phyloP scores from a whole-genome alignment of 2,113 vertebrate genomes.

The Phasianus colchicus region DNA sequence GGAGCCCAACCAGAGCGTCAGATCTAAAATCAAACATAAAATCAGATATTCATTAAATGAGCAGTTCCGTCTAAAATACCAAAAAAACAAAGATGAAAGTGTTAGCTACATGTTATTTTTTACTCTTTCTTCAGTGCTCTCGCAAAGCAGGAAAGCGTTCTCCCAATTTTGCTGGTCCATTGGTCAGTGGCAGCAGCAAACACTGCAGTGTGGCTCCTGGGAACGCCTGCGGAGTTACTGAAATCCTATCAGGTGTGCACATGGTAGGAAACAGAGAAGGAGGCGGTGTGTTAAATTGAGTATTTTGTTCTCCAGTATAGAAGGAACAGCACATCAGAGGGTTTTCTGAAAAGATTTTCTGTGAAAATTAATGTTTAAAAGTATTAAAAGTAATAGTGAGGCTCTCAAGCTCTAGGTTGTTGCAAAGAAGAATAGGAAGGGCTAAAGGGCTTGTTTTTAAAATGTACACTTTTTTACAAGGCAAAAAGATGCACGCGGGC shows the following conservation, averaged over 20 bases:
- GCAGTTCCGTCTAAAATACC: not conserved
- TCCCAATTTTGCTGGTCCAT: not conserved
- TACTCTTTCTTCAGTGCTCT: not conserved
- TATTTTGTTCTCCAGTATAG: not conserved
- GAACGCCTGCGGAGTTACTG: not conserved
- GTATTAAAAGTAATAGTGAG: not conserved
- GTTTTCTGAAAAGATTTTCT: not conserved
- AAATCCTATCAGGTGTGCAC: not conserved
- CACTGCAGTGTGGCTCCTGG: not conserved
- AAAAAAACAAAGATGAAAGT: not conserved
- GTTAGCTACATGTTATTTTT: not conserved
- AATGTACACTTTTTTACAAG: not conserved
- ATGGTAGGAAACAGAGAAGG: not conserved
- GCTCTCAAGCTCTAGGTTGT: not conserved
- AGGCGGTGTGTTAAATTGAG: not conserved
- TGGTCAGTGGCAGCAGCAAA: not conserved
- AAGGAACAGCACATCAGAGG: not conserved
- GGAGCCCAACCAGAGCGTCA: not conserved
- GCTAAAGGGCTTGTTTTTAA: not conserved
- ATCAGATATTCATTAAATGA: not conserved
- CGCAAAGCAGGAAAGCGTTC: not conserved
- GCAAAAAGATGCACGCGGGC: rapidly evolving
- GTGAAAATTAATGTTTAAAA: not conserved
- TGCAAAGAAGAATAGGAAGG: not conserved
- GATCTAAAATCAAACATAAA: not conserved